Evolutionary conservation across 2,113 vertebrate genomes (phyloP), one percentile per base, ranked within the genome.

Genomic region (Terrapene triunguis): DNA sequence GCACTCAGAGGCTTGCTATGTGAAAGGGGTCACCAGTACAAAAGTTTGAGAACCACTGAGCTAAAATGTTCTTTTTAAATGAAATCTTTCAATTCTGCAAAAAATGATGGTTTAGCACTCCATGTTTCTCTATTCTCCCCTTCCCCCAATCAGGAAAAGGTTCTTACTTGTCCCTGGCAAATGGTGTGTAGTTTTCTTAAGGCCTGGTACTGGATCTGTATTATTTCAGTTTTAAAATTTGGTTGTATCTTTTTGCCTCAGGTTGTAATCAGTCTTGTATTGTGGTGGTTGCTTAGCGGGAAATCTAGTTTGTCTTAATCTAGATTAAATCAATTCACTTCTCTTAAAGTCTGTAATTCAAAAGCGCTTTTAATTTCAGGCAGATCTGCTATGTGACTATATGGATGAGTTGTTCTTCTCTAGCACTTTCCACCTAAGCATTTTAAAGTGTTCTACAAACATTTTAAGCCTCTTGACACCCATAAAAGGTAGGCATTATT

Each of bases 121-220:
- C 32, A 0, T 14, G 8, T 78, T 74, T 27, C 0, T 6, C 4
- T 1, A 14, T 50, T 51, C 44, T 86, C 48, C 3, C 21, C 6
- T 11, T 85, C 69, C 44, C 5, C 38, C 80, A 50, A 55, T 0
- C 19, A 72, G n/a, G 9, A 35, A 22, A 21, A 7, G 4, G 38
- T n/a, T 87, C 4, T 78, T 80, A 9, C 7, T 87, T 42, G 62
- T 87, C 35, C n/a, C 42, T 24, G 19, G 38, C 3, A 8, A 62
- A 83, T 38, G 4, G 0, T 84, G 50, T 24, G 50, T 8, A 16
- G 9, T 59, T 1, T 85, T 59, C 82, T 94, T 94, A 2, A 2
- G 47, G 69, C 44, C 42, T 44, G 38, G 29, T 80, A 8, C 76
- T 48, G 2, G 62, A 53, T 87, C 22, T 14, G 6, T 83, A 44